Percentiles rank a stretch among this genome's conserved stretches.
Evolutionary conservation across 1,140 invertebrate species (phyloP).

Genomic region (Nylanderia fulva): DNA sequence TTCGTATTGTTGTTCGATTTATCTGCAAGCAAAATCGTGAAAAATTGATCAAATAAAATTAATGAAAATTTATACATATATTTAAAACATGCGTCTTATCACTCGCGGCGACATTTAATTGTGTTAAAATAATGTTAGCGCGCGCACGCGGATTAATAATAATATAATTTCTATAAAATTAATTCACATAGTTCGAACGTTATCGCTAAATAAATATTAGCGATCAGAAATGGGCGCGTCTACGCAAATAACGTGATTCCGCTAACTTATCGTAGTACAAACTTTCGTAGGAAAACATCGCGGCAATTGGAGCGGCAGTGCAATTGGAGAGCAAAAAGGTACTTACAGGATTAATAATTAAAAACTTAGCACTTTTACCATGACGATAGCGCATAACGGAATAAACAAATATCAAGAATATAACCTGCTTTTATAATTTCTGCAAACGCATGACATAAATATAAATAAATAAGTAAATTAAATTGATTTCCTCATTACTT

Average conservation of each 20-base stretch:
- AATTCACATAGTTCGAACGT: slow-evolving; percentile 13
- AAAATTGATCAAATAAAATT: slow-evolving; percentile 6
- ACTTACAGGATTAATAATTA: slow-evolving; percentile 7
- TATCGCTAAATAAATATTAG: slow-evolving; percentile 34
- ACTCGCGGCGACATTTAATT: not conserved
- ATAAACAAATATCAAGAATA: slow-evolving; percentile 41
- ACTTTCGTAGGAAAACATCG: slow-evolving; percentile 42
- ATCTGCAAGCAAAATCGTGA: slow-evolving; percentile 7
- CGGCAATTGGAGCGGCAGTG: slow-evolving; percentile 19
- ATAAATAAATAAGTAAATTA: not conserved
- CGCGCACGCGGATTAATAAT: not conserved
- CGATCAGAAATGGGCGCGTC: not conserved
- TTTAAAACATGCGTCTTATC: not conserved
- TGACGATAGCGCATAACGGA: not conserved
- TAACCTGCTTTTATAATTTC: slow-evolving; percentile 17
- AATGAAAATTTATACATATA: not conserved
- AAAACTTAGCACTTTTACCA: not conserved
- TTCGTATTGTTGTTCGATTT: slow-evolving; percentile 1
- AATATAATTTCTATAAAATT: not conserved
- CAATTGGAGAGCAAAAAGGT: slow-evolving; percentile 21
- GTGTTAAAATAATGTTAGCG: not conserved
- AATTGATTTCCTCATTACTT: not conserved
- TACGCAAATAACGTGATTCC: not conserved
- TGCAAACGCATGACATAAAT: not conserved
- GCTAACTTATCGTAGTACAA: slow-evolving; percentile 46